phyloP scores from a whole-genome alignment of 1,140 invertebrate species.

The Pseudomyrmex cubaensis region DNA sequence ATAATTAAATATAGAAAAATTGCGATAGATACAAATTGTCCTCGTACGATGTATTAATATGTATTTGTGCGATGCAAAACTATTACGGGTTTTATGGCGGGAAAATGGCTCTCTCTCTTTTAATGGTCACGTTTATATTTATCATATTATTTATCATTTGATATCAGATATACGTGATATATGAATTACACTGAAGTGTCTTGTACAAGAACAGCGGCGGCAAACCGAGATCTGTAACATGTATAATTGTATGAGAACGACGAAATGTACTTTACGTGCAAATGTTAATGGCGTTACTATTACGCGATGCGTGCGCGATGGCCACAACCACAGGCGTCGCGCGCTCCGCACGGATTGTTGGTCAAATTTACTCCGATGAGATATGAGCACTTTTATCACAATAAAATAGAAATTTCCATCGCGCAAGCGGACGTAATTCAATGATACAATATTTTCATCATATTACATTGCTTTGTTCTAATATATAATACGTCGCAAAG shows the following conservation, averaged over 20 bases:
- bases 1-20: neutral
- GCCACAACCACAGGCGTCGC: neutral
- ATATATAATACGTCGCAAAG: constrained; percentile 34
- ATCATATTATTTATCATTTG: neutral
- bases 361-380: constrained; percentile 48
- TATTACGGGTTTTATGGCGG: too few species aligned
- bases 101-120: too few species aligned
- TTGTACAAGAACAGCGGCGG: neutral
- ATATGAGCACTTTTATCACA: constrained; percentile 36
- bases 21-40: too few species aligned
- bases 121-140: neutral
- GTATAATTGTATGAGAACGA: constrained; percentile 40
- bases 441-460: constrained; percentile 53
- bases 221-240: constrained; percentile 41
- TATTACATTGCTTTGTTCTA: constrained; percentile 32
- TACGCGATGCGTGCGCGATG: constrained; percentile 30
- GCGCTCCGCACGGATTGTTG: neutral
- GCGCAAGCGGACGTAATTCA: neutral
- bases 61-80: too few species aligned
- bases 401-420: constrained; percentile 46
- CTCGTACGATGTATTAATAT: too few species aligned
- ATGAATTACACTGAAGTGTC: constrained; percentile 14
- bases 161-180: neutral
- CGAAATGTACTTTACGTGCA: constrained; percentile 47
- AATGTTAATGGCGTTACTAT: constrained; percentile 53